Evolutionary conservation across 2,113 vertebrate species (phyloP).

Genomic region (Ursus arctos): DNA sequence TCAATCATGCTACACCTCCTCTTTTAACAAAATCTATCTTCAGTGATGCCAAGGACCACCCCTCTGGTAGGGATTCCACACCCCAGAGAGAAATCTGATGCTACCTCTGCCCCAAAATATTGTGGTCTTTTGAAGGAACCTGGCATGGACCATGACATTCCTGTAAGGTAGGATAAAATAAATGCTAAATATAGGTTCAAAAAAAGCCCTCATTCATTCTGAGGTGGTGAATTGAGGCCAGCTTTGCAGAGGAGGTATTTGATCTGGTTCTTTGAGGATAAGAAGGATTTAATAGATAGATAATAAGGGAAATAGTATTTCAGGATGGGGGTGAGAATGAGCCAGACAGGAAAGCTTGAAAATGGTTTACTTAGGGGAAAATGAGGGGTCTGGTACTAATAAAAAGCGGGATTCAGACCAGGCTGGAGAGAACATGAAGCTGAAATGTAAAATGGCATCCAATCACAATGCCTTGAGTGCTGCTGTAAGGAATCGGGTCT

Average conservation of each 20-base stretch:
- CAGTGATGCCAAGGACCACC: neutral
- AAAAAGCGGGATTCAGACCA: neutral
- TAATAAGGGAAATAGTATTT: conserved; percentile 44
- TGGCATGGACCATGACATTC: neutral
- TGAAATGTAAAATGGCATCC: neutral
- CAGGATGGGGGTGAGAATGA: neutral
- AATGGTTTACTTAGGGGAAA: conserved; percentile 7
- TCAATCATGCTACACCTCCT: neutral
- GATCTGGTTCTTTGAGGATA: conserved; percentile 30
- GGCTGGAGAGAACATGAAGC: neutral
- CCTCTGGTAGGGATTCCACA: neutral
- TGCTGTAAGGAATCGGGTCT: neutral
- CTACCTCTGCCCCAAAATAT: conserved; percentile 3
- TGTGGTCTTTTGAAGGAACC: neutral
- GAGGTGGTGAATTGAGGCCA: neutral
- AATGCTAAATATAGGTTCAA: neutral
- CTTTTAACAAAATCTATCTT: neutral
- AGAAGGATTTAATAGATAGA: conserved; percentile 23
- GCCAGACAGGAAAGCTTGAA: conserved; percentile 18
- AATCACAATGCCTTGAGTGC: neutral
- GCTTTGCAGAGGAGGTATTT: conserved; percentile 42
- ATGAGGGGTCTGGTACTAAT: neutral
- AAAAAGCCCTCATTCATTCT: conserved; percentile 56
- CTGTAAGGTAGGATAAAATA: neutral
- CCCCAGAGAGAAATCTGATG: neutral